A percentile compares a stretch with the other conserved stretches of the same genome.
Conservation (phyloP, 1,140 invertebrate species). For the Saccostrea glomerata region DNA sequence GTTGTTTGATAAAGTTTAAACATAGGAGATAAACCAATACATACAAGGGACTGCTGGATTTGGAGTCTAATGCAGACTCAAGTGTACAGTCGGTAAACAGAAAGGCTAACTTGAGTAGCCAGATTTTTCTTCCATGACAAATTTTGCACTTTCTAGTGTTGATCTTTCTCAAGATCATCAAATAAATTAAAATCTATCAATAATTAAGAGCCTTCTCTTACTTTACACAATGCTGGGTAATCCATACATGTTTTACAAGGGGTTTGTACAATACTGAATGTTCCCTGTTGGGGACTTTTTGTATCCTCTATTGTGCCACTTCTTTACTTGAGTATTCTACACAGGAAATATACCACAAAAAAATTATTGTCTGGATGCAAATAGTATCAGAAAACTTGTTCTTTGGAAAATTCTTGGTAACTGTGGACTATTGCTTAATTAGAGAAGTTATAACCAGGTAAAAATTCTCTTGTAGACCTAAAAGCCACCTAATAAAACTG, state of each 20-base stretch:
- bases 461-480: too few relatives aligned
- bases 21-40: neutral
- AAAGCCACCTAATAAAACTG: too few relatives aligned
- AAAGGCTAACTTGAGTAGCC: neutral
- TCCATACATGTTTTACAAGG: neutral
- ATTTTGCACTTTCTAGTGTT: slow-evolving; percentile 17
- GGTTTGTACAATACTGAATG: neutral
- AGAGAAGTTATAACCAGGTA: too few relatives aligned
- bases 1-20: slow-evolving; percentile 35
- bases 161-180: slow-evolving; percentile 16
- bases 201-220: neutral
- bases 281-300: neutral
- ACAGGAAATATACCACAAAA: too few relatives aligned
- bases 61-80: neutral
- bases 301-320: neutral
- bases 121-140: slow-evolving; percentile 26
- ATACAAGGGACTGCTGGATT: neutral
- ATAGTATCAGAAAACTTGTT: too few relatives aligned
- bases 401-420: too few relatives aligned
- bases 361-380: too few relatives aligned
- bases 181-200: slow-evolving; percentile 22
- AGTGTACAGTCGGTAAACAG: slow-evolving; percentile 12
- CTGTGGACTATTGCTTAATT: too few relatives aligned
- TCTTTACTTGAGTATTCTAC: too few relatives aligned
- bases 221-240: neutral